These are phyloP conservation scores for Pachyseris speciosa DNA, from an alignment of 64 coral and sea anemone species.

Conservation along the genomic window DNA sequence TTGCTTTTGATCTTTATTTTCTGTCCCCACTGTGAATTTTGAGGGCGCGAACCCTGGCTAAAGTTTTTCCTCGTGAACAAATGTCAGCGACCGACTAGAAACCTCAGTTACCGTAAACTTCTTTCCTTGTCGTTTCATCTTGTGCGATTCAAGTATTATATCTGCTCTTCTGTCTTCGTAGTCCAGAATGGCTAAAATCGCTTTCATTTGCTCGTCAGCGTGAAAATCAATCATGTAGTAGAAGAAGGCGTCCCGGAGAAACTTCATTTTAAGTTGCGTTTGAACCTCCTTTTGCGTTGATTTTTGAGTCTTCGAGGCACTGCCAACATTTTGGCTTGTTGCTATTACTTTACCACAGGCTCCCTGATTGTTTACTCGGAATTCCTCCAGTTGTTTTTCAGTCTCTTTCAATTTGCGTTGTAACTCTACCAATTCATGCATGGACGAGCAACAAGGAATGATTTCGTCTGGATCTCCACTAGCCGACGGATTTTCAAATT, in stretches of 20 bases:
- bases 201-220: slow-evolving; percentile 97
- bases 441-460: slow-evolving; percentile 90
- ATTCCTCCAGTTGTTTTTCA: slow-evolving; percentile 73
- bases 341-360: neutral
- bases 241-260: slow-evolving; percentile 96
- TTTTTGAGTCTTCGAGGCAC: slow-evolving; percentile 20
- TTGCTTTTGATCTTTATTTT: too few relatives aligned
- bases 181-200: slow-evolving; percentile 93
- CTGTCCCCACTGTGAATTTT: too few relatives aligned
- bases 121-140: slow-evolving; percentile 89
- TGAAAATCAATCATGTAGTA: slow-evolving; percentile 99
- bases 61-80: slow-evolving; percentile 84
- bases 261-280: slow-evolving; percentile 91
- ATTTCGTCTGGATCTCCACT: slow-evolving; percentile 78
- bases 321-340: neutral
- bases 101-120: slow-evolving; percentile 93
- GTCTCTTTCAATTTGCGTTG: slow-evolving; percentile 80
- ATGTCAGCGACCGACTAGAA: slow-evolving; percentile 88
- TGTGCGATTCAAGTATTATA: slow-evolving; percentile 88
- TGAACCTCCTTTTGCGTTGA: slow-evolving; percentile 76
- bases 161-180: slow-evolving; percentile 93
- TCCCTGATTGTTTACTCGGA: slow-evolving; percentile 78
- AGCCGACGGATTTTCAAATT: slow-evolving; percentile 47
- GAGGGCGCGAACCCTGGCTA: too few relatives aligned
- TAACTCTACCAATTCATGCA: slow-evolving; percentile 89